Conservation (phyloP, 2,888 invertebrate genomes). For the Leptinotarsa rubiginosa region DNA sequence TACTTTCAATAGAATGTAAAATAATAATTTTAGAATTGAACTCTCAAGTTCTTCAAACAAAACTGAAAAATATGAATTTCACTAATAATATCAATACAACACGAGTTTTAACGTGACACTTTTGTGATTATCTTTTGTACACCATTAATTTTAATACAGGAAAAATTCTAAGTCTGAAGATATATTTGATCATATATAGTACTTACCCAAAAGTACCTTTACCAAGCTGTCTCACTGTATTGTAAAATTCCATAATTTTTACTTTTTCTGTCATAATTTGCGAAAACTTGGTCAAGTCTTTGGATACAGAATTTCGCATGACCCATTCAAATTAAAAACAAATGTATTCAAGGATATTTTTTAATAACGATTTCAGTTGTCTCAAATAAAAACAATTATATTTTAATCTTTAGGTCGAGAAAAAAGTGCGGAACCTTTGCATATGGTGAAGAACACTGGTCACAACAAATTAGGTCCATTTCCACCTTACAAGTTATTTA, state of each 20-base stretch:
- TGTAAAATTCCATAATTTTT: conserved; percentile 56
- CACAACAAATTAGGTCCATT: conserved; percentile 1
- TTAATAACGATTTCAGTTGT: conserved; percentile 10
- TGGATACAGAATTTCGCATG: neutral
- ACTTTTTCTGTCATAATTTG: neutral
- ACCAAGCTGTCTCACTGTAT: conserved; percentile 67
- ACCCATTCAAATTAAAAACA: neutral
- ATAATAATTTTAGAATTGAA: too few species aligned
- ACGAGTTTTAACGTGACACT: too few species aligned
- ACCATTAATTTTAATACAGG: too few species aligned
- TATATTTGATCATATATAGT: neutral
- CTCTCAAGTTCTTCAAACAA: too few species aligned
- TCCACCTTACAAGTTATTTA: too few species aligned
- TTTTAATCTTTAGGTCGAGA: neutral
- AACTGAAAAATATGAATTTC: too few species aligned
- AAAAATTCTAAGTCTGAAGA: neutral
- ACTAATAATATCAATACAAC: too few species aligned
- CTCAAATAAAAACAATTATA: conserved; percentile 20
- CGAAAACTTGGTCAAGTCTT: neutral
- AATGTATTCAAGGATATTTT: neutral
- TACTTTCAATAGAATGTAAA: too few species aligned
- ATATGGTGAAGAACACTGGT: neutral
- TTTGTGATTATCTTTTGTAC: too few species aligned
- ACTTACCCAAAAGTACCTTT: conserved; percentile 72
- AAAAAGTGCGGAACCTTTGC: neutral